Conservation (phyloP, 2,113 vertebrate species). For the Corythornis madagascariensis region DNA sequence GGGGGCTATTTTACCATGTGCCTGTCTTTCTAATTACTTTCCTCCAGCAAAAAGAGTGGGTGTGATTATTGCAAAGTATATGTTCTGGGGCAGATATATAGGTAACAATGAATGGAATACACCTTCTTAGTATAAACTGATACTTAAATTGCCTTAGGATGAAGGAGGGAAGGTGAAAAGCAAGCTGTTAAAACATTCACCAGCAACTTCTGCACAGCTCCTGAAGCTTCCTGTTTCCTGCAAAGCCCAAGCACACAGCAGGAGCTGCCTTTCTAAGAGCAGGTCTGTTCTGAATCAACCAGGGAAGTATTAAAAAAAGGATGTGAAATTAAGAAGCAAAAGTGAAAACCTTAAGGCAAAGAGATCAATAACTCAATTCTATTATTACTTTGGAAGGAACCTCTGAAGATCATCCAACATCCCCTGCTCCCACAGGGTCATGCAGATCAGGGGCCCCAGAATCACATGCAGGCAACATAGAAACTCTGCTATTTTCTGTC, state of each 20-base stretch:
- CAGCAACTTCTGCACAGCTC: neutral
- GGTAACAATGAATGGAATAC: neutral
- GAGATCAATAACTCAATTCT: neutral
- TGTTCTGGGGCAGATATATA: neutral
- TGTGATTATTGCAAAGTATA: neutral
- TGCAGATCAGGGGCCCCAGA: neutral
- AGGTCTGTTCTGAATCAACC: neutral
- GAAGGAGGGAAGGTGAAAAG: neutral
- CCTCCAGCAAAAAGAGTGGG: neutral
- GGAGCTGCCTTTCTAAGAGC: neutral
- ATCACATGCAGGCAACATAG: neutral
- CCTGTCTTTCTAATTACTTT: neutral
- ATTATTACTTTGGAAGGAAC: neutral
- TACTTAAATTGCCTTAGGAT: neutral
- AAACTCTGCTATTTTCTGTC: neutral
- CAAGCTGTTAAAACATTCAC: neutral
- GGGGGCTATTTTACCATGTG: neutral
- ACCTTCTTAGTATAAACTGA: neutral
- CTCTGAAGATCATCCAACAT: neutral
- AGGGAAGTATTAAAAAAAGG: neutral
- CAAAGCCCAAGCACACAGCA: neutral
- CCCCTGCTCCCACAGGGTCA: neutral
- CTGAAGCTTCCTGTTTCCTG: neutral
- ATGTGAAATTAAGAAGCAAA: neutral
- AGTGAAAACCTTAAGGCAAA: neutral